These are phyloP conservation scores for Tetraodon nigroviridis DNA, from an alignment of 2,113 vertebrate genomes.

Conservation along the genomic window DNA sequence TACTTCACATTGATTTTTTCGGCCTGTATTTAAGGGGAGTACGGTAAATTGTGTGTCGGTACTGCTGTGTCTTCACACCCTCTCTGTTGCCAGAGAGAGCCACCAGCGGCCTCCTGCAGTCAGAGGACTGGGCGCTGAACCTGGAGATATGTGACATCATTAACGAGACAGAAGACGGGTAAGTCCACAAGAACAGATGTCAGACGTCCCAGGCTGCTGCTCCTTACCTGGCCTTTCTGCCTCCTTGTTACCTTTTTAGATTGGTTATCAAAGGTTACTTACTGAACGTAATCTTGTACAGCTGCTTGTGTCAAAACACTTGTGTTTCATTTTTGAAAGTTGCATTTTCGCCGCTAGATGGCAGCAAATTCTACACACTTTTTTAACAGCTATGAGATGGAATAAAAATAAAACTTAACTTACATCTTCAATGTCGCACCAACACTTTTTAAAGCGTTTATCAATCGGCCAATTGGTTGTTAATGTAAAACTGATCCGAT, in stretches of 20 bases:
- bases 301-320: too few relatives aligned
- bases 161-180: slow-evolving; percentile 78
- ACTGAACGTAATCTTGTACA: too few relatives aligned
- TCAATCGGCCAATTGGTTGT: too few relatives aligned
- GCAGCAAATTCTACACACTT: neutral
- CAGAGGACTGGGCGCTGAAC: slow-evolving; percentile 75
- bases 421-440: too few relatives aligned
- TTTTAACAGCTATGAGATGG: too few relatives aligned
- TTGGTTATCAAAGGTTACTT: too few relatives aligned
- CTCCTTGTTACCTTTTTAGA: neutral
- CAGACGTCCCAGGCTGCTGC: neutral
- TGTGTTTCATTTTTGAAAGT: too few relatives aligned
- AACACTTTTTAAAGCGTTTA: too few relatives aligned
- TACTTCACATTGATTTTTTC: too few relatives aligned
- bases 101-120: slow-evolving; percentile 56
- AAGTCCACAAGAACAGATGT: neutral
- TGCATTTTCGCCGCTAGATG: too few relatives aligned
- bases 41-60: too few relatives aligned
- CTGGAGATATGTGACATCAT: slow-evolving; percentile 79
- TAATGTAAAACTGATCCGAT: neutral
- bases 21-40: neutral
- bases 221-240: neutral
- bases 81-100: slow-evolving; percentile 65
- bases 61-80: neutral
- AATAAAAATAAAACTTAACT: too few relatives aligned